Conservation (phyloP, 2,797 vertebrate genomes). For the Masticophis lateralis region DNA sequence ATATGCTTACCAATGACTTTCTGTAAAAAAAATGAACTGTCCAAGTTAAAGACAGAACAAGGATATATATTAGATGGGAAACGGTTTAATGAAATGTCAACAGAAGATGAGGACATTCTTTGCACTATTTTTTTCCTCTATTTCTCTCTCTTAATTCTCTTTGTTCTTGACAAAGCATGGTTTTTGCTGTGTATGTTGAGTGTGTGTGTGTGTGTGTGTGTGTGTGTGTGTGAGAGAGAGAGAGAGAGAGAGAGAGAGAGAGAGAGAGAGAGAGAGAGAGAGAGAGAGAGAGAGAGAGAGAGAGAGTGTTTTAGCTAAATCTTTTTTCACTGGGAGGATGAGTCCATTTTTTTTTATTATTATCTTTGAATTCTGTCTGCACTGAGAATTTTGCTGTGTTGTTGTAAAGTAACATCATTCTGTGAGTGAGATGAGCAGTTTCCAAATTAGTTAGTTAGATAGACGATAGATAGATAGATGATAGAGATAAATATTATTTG, state of each 20-base stretch:
- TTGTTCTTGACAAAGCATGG: not conserved
- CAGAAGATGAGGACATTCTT: conserved; percentile 20
- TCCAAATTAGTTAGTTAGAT: too few species aligned
- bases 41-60: conserved; percentile 1
- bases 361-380: not conserved
- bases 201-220: not conserved
- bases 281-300: too few species aligned
- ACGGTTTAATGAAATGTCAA: conserved; percentile 30
- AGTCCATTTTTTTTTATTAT: not conserved
- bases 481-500: too few species aligned
- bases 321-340: not conserved
- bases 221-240: too few species aligned
- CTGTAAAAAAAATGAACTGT: conserved; percentile 12
- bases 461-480: too few species aligned
- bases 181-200: not conserved
- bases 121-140: not conserved
- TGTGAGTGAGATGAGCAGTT: too few species aligned
- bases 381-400: not conserved
- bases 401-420: not conserved
- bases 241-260: too few species aligned
- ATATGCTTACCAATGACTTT: conserved; percentile 24
- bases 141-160: not conserved
- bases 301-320: not conserved
- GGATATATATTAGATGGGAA: conserved; percentile 6
- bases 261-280: too few species aligned